Base-by-base conservation (phyloP, 2,797 vertebrate genomes). In the Schizopygopsis pylzovi region DNA sequence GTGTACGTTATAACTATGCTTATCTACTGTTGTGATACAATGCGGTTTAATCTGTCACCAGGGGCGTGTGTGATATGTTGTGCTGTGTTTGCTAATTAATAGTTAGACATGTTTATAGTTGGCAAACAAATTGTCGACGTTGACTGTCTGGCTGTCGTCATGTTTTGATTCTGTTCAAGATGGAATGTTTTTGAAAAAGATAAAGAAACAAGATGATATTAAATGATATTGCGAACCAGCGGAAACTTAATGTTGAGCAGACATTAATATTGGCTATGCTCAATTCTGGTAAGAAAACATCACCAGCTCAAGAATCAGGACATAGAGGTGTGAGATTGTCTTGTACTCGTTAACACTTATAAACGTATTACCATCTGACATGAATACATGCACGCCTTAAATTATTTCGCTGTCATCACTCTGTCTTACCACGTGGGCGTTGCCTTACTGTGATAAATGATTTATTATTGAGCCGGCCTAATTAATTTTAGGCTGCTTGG, bases 331-430 rank as follows among this genome's bases (percentile, higher is more conserved):
- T 25, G 45, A 52, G 13, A 15, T 49, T n/a, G 56, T 43, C n/a
- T 63, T 56, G 73, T 18, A 33, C 10, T 39, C 22, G 33, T 6
- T 72, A 49, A 83, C 59, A 25, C 63, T 45, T 78, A 13, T 22
- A 47, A 3, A 47, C 3, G n/a, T 83, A 39, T 39, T 39, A 39
- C 6, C 39, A 39, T 39, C 39, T 41, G 41, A 41, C 7, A 2
- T 18, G 25, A 65, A 37, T 12, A 43, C 25, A 41, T 37, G 45
- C 59, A 54, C 33, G 22, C 73, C 43, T 52, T 52, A 10, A 6
- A 67, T 84, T 6, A 78, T 67, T 22, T 49, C 78, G 73, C 61
- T 78, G 82, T 70, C 82, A 78, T 78, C 37, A 28, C 39, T 45
- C 15, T 28, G 28, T 71, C 22, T 1, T 39, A 56, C 13, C 68